phyloP scores from a whole-genome alignment of 2,797 vertebrate species.

The Acipenser oxyrinchus region DNA sequence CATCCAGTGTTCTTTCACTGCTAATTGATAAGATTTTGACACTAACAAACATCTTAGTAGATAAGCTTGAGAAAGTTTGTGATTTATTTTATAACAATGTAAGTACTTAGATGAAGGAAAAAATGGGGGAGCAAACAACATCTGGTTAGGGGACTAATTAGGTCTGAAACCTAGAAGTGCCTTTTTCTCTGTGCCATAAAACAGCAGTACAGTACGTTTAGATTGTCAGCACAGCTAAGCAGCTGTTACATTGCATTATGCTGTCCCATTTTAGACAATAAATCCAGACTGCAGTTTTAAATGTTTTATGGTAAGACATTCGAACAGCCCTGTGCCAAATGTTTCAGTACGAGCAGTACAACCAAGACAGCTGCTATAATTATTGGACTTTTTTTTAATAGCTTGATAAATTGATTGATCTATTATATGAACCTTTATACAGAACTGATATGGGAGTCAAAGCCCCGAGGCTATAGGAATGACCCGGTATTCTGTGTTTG shows the following conservation, averaged over 20 bases:
- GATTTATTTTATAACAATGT: not conserved
- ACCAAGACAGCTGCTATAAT: slow-evolving; percentile 4
- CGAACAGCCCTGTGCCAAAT: slow-evolving; percentile 4
- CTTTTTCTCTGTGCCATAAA: slow-evolving; percentile 10
- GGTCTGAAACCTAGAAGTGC: slow-evolving; percentile 24
- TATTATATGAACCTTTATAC: no score
- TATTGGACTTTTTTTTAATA: not conserved
- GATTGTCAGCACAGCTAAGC: slow-evolving; percentile 10
- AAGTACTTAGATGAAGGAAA: not conserved
- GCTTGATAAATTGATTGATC: no score
- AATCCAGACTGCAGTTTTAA: slow-evolving; percentile 2
- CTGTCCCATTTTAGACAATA: slow-evolving; percentile 10
- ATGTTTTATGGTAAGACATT: slow-evolving; percentile 11
- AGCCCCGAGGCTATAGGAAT: no score
- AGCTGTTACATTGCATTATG: not conserved
- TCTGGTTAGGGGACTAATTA: slow-evolving; percentile 42
- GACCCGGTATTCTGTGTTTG: no score
- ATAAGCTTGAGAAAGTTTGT: not conserved
- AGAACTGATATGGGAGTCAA: no score
- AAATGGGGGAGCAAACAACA: slow-evolving; percentile 36
- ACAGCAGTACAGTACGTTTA: slow-evolving; percentile 1
- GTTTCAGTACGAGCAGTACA: not conserved
- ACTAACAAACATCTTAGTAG: not conserved
- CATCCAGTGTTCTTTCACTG: no score
- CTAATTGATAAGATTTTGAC: slow-evolving; percentile 24